Conservation (phyloP, 2,888 invertebrate species). For the Megalurothrips usitatus region DNA sequence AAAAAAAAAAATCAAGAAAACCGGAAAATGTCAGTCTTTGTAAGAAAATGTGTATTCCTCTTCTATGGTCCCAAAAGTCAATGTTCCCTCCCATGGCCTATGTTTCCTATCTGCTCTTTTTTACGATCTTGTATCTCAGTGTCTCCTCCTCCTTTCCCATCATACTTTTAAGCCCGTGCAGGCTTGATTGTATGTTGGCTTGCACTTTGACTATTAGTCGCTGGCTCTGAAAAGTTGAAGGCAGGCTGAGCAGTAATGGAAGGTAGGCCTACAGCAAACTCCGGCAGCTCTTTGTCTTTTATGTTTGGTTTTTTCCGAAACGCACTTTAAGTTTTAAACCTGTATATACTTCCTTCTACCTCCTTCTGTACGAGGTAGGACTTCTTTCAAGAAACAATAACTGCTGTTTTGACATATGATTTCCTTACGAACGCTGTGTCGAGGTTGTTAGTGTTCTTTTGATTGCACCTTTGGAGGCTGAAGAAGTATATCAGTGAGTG, state of each 20-base stretch:
- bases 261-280: conserved; percentile 7
- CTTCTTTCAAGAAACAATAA: too few relatives aligned
- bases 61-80: conserved; percentile 17
- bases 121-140: conserved; percentile 18
- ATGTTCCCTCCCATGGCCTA: conserved; percentile 25
- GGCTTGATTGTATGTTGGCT: not conserved
- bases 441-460: too few relatives aligned
- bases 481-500: not conserved
- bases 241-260: not conserved
- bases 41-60: conserved; percentile 13
- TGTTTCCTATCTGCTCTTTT: conserved; percentile 26
- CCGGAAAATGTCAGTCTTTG: conserved; percentile 26
- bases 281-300: not conserved
- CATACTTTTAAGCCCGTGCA: not conserved
- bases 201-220: not conserved
- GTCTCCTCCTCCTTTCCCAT: conserved; percentile 22
- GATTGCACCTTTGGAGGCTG: not conserved
- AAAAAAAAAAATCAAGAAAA: conserved; percentile 23
- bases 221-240: not conserved
- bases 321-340: not conserved
- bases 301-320: not conserved
- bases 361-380: too few relatives aligned
- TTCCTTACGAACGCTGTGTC: too few relatives aligned
- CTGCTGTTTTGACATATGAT: too few relatives aligned
- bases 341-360: not conserved